Evolutionary conservation across 2,113 vertebrate species (phyloP).

Genomic region (Microcebus jonahi): DNA sequence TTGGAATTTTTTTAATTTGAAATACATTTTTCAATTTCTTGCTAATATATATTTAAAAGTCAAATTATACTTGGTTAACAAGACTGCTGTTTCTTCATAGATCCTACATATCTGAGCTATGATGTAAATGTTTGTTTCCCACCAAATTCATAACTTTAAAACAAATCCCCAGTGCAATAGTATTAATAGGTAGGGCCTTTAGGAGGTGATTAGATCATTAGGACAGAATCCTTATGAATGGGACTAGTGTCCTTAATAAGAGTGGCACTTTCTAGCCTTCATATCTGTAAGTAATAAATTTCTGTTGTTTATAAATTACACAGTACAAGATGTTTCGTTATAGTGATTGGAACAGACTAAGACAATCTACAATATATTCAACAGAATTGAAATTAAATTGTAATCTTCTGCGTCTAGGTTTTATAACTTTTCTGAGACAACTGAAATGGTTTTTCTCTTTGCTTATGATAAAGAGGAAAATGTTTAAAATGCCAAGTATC

Average conservation of each 20-base stretch:
- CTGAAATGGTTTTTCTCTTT: neutral
- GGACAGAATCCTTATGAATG: neutral
- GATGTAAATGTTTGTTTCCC: neutral
- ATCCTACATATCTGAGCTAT: neutral
- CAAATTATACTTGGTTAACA: neutral
- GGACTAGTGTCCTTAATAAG: neutral
- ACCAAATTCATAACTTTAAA: neutral
- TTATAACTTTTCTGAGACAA: neutral
- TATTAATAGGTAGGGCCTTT: neutral
- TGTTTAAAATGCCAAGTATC: neutral
- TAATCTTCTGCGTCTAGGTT: neutral
- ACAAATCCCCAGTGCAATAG: neutral
- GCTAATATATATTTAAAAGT: slow-evolving; percentile 1
- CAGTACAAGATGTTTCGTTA: neutral
- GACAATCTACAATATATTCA: neutral
- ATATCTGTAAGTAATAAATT: neutral
- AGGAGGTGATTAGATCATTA: neutral
- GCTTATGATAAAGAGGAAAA: neutral
- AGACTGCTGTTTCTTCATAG: neutral
- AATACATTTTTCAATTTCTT: slow-evolving; percentile 4
- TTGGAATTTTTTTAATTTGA: slow-evolving; percentile 13
- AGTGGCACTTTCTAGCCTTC: neutral
- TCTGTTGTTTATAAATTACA: neutral
- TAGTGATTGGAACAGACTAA: neutral
- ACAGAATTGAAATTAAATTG: slow-evolving; percentile 32